Evolutionary conservation across 2,113 vertebrate species (phyloP).

Genomic region (Periophthalmodon schlosseri): DNA sequence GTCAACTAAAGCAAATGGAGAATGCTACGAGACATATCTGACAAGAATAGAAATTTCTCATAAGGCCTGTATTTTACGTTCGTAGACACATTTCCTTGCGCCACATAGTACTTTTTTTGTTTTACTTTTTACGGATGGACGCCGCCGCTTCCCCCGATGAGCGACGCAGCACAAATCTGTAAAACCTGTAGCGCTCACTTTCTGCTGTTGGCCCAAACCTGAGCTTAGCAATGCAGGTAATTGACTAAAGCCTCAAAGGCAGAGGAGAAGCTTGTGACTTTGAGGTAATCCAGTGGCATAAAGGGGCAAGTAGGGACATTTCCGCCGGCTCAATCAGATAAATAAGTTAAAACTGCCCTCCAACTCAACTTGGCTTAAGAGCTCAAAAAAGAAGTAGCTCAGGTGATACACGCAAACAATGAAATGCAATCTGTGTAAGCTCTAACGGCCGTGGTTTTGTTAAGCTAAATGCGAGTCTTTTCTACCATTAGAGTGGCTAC

Average conservation of each 20-base stretch:
- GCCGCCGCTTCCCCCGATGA: constrained; percentile 37
- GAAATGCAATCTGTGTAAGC: constrained; percentile 57
- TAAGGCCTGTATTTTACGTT: constrained; percentile 34
- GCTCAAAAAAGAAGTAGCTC: constrained; percentile 52
- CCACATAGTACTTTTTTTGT: background rate
- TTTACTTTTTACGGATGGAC: constrained; percentile 31
- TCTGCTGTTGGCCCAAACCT: constrained; percentile 47
- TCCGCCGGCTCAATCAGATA: constrained; percentile 70
- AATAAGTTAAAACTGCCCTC: constrained; percentile 68
- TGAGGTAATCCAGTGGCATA: constrained; percentile 45
- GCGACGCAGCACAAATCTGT: constrained; percentile 18
- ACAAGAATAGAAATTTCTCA: constrained; percentile 33
- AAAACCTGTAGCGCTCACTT: constrained; percentile 30
- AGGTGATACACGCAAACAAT: constrained; percentile 54
- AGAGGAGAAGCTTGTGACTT: constrained; percentile 44
- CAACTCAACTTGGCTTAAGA: constrained; percentile 66
- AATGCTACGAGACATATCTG: constrained; percentile 23
- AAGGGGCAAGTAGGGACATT: constrained; percentile 56
- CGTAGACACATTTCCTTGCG: background rate
- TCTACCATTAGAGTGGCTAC: constrained; percentile 37
- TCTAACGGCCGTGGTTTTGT: constrained; percentile 51
- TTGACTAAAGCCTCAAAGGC: constrained; percentile 64
- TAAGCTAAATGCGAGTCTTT: constrained; percentile 69
- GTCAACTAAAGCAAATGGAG: constrained; percentile 58
- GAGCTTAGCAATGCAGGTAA: constrained; percentile 61